These are phyloP conservation scores for Sarcoramphus papa DNA, from an alignment of 2,797 vertebrate genomes.

Conservation along the genomic window DNA sequence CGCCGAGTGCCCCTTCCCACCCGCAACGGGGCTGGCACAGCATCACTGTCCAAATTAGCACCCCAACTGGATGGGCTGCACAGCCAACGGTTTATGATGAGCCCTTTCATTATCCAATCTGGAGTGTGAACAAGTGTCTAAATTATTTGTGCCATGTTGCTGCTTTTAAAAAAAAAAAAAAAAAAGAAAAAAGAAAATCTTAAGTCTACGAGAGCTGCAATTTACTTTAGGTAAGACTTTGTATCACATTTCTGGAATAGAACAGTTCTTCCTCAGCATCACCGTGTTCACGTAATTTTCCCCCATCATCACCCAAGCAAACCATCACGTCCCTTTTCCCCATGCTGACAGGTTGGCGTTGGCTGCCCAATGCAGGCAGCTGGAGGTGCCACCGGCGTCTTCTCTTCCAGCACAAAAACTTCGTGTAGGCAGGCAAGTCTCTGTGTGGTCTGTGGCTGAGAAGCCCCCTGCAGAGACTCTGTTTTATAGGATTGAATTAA, in stretches of 20 bases:
- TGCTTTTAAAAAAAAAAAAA: neutral
- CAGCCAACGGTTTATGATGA: neutral
- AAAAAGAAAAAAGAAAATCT: neutral
- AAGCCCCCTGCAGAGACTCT: neutral
- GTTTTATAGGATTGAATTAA: neutral
- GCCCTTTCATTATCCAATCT: neutral
- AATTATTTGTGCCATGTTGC: neutral
- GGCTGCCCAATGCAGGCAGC: rapidly evolving
- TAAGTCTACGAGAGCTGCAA: neutral
- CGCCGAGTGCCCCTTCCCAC: neutral
- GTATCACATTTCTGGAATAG: neutral
- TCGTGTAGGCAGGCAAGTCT: neutral
- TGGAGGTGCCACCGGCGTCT: neutral
- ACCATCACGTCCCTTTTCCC: neutral
- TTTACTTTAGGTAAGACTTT: neutral
- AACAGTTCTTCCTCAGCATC: neutral
- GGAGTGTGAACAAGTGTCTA: neutral
- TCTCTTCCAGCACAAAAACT: neutral
- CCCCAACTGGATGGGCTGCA: neutral
- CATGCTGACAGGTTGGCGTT: neutral
- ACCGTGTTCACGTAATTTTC: rapidly evolving
- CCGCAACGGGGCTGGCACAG: neutral
- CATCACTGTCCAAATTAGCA: neutral
- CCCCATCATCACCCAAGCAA: neutral
- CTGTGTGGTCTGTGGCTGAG: neutral